phyloP scores from a whole-genome alignment of 2,888 invertebrate genomes.

The Agrotis puta region DNA sequence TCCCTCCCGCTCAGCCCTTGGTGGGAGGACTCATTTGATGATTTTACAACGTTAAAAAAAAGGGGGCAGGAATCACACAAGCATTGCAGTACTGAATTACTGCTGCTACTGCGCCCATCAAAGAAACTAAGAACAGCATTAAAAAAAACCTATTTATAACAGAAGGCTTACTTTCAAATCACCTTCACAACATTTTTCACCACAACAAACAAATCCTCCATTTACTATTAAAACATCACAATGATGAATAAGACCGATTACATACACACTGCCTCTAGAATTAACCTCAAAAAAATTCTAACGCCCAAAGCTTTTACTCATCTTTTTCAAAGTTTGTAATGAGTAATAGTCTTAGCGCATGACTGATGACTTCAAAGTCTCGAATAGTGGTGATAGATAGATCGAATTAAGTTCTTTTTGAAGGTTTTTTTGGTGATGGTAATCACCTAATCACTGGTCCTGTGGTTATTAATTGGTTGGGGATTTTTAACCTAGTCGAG shows the following conservation, averaged over 20 bases:
- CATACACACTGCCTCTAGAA: constrained; percentile 56
- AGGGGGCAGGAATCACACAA: too few relatives aligned
- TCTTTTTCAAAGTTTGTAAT: constrained; percentile 54
- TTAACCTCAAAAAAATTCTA: constrained; percentile 61
- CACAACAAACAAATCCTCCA: constrained; percentile 44
- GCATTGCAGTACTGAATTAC: too few relatives aligned
- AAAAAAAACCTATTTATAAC: constrained; percentile 42
- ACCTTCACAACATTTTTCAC: constrained; percentile 23
- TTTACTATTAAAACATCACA: constrained; percentile 67
- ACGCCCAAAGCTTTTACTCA: constrained; percentile 61
- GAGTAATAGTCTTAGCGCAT: constrained; percentile 54
- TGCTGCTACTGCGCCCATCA: too few relatives aligned
- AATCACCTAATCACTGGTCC: constrained; percentile 48
- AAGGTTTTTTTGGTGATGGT: constrained; percentile 47
- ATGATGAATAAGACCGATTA: constrained; percentile 66
- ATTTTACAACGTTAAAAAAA: too few relatives aligned
- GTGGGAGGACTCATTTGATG: too few relatives aligned
- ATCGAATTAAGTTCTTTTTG: constrained; percentile 57
- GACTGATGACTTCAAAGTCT: constrained; percentile 61
- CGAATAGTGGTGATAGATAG: constrained; percentile 62
- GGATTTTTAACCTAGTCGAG: constrained; percentile 33
- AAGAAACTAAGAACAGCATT: background rate
- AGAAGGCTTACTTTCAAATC: constrained; percentile 36
- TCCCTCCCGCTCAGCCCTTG: too few relatives aligned
- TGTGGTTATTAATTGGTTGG: constrained; percentile 43